A percentile compares a stretch with the other conserved stretches of the same genome.
These are phyloP conservation scores for Neotoma lepida DNA, from an alignment of 2,113 vertebrate species.

Conservation along the genomic window DNA sequence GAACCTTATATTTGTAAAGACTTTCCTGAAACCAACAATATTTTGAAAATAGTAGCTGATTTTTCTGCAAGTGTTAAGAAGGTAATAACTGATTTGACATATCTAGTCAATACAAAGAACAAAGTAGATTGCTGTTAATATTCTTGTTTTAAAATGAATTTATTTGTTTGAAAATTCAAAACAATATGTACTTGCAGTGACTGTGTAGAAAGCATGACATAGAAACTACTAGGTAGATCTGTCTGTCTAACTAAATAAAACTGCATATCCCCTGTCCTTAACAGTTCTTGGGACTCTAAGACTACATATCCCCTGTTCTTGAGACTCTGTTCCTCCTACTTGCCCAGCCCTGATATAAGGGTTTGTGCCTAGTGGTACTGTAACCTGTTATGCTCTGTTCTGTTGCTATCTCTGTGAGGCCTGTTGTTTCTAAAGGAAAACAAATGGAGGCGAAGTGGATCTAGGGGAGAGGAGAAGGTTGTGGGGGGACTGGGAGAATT, in stretches of 20 bases:
- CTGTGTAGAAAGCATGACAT: background rate
- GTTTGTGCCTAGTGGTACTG: background rate
- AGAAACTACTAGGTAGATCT: background rate
- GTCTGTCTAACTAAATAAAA: background rate
- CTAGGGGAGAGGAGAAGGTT: background rate
- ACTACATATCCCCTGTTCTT: background rate
- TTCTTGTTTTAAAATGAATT: background rate
- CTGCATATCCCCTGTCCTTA: background rate
- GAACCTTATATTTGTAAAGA: slow-evolving; percentile 99
- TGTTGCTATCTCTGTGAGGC: background rate
- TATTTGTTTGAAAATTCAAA: slow-evolving; percentile 48
- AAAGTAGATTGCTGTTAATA: slow-evolving; percentile 3
- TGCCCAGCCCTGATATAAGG: background rate
- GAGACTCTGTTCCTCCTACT: background rate
- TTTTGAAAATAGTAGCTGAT: slow-evolving; percentile 98
- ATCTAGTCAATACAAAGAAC: background rate
- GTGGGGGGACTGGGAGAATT: background rate
- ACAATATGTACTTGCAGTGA: slow-evolving; percentile 13
- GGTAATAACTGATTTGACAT: slow-evolving; percentile 83
- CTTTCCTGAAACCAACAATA: slow-evolving; percentile 98
- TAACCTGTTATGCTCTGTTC: background rate
- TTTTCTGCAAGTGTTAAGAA: slow-evolving; percentile 99
- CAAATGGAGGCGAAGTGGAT: background rate
- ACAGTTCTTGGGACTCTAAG: background rate
- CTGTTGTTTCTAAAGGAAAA: background rate